Base-by-base conservation (phyloP, 2,797 vertebrate genomes). In the Spinibarbus caldwelli region DNA sequence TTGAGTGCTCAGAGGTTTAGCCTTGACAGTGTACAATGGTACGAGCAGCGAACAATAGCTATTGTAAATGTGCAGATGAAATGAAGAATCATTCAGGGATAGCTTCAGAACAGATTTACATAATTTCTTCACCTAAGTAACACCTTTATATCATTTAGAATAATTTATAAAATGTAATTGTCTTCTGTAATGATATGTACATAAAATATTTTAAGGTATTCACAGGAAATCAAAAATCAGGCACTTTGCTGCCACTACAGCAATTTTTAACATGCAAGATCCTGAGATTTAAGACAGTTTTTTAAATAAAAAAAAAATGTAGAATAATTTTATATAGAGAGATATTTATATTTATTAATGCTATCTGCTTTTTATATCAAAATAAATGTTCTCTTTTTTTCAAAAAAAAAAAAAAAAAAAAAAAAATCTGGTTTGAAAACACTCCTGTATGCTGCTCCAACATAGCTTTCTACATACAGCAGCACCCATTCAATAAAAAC, bases 121-220 rank as follows among this genome's bases (percentile, higher is more conserved):
- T 73, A 80, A 52, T 86, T 90, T 88, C 90, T 90, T 88, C 73
- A 88, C 81, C 89, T 85, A 83, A 88, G 82, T 88, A 92, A 92
- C 87, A 87, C 91, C 91, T 92, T 92, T 88, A 91, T 91, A 90
- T 93, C 88, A 91, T 94, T 94, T 90, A 93, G 87, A 95, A 95
- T 95, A 95, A 95, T 95, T 96, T 95, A 95, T 94, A 92, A 93
- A 95, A 95, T 88, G 91, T 91, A 93, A 93, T 89, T 78, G 89
- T 84, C 89, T 94, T 92, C 86, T 86, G 93, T 89, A 91, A 89
- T 93, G 91, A 95, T 95, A 95, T 94, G 92, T 95, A 96, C 93
- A 95, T 94, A 95, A 90, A 94, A 94, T 95, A 95, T 90, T 93
- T 96, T 94, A 95, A 94, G 94, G 96, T 95, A 95, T 96, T 95